Conservation (phyloP, 2,797 vertebrate genomes). For the Luscinia megarhynchos region DNA sequence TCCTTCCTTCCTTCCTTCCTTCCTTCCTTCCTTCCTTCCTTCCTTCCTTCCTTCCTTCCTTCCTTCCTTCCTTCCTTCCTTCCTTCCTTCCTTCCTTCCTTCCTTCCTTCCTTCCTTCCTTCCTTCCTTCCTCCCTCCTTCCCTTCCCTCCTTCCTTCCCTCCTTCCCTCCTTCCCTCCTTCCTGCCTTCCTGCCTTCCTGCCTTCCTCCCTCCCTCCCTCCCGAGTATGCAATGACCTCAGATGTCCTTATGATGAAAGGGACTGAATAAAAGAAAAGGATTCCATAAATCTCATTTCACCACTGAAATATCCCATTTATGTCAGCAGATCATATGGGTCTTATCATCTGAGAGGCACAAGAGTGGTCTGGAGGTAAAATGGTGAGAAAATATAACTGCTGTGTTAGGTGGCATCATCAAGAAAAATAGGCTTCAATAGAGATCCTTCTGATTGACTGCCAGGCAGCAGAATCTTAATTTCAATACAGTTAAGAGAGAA, state of each 20-base stretch:
- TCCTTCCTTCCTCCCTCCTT: not conserved
- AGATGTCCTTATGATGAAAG: not conserved
- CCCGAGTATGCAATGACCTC: not conserved
- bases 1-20: not conserved
- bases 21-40: not conserved
- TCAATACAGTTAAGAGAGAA: not conserved
- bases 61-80: too few species aligned
- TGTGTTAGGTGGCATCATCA: not conserved
- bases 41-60: not conserved
- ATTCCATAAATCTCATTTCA: not conserved
- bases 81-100: not conserved
- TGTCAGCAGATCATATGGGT: not conserved
- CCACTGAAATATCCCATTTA: not conserved
- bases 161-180: not conserved
- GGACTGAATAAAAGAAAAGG: not conserved
- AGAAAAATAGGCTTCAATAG: not conserved
- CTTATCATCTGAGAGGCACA: not conserved
- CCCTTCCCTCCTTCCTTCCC: not conserved
- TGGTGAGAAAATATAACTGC: not conserved
- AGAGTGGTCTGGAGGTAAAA: not conserved
- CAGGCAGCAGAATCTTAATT: not conserved
- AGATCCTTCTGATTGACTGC: not conserved
- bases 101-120: too few species aligned
- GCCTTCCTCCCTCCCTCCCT: too few species aligned
- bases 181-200: too few species aligned